Evolutionary conservation across 1,140 invertebrate species (phyloP).

Genomic region (Bursaphelenchus mucronatus): DNA sequence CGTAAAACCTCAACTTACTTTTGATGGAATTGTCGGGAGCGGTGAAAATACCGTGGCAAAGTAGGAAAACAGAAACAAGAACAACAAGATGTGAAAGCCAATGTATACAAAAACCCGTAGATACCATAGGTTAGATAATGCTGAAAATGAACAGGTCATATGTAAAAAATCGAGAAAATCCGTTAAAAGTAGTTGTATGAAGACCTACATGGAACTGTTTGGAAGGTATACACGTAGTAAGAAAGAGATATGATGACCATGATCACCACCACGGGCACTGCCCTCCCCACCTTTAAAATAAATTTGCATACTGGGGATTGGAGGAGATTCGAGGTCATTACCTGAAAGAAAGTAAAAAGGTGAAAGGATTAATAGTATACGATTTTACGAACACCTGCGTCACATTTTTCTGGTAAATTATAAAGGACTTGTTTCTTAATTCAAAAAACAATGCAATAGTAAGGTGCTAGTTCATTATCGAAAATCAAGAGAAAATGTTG

Average conservation of each 20-base stretch:
- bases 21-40: conserved; percentile 6
- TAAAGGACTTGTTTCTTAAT: too few species aligned
- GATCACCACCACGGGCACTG: conserved; percentile 5
- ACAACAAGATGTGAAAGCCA: conserved; percentile 6
- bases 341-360: too few species aligned
- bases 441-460: too few species aligned
- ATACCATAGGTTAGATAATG: conserved; percentile 7
- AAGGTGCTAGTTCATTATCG: too few species aligned
- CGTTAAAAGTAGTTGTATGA: not conserved
- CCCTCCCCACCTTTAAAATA: conserved; percentile 1
- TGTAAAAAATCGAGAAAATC: not conserved
- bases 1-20: too few species aligned
- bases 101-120: not conserved
- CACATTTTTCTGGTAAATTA: too few species aligned
- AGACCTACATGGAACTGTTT: conserved; percentile 8
- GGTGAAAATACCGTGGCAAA: conserved; percentile 5
- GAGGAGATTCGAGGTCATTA: too few species aligned
- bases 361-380: too few species aligned
- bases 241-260: conserved; percentile 6
- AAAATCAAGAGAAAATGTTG: too few species aligned
- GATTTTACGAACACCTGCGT: too few species aligned
- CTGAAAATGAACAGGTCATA: not conserved
- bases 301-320: not conserved
- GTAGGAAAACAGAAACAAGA: conserved; percentile 11
- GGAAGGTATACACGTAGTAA: conserved; percentile 20